These are phyloP conservation scores for Petromus typicus DNA, from an alignment of 2,113 vertebrate species.

Conservation along the genomic window DNA sequence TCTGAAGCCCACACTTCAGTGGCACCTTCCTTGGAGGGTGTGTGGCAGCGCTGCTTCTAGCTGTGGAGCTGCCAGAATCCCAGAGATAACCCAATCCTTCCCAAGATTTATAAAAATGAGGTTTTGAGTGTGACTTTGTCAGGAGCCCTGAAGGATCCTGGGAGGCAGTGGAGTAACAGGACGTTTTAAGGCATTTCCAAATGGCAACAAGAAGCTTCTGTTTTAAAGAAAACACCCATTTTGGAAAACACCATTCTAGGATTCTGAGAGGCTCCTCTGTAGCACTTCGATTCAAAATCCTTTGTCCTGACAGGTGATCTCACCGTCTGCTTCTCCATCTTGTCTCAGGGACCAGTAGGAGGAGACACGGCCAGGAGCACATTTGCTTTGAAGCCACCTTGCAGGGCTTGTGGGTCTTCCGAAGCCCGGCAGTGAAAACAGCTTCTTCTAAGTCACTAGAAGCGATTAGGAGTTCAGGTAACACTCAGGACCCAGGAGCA, in stretches of 20 bases:
- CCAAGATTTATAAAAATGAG: slow-evolving; percentile 78
- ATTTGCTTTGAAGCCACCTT: slow-evolving; percentile 36
- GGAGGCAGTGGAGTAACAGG: not conserved
- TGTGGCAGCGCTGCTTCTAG: slow-evolving; percentile 51
- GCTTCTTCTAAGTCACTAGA: not conserved
- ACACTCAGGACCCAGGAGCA: not conserved
- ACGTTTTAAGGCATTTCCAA: not conserved
- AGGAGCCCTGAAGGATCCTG: not conserved
- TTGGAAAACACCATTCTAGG: not conserved
- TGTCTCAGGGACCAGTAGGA: slow-evolving; percentile 6
- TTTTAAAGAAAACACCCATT: not conserved
- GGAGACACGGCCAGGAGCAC: not conserved
- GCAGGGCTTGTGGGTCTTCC: slow-evolving; percentile 11
- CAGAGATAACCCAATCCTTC: slow-evolving; percentile 74
- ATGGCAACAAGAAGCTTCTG: not conserved
- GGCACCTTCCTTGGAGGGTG: slow-evolving; percentile 65
- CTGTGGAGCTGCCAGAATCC: slow-evolving; percentile 72
- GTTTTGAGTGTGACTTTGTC: slow-evolving; percentile 19
- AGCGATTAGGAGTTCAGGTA: not conserved
- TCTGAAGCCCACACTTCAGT: slow-evolving; percentile 76
- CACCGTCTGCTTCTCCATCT: not conserved
- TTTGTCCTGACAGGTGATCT: not conserved
- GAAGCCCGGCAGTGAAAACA: slow-evolving; percentile 36
- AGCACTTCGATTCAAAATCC: not conserved
- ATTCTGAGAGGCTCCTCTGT: not conserved